phyloP scores from a whole-genome alignment of 2,888 invertebrate species.

The Euphydryas editha region DNA sequence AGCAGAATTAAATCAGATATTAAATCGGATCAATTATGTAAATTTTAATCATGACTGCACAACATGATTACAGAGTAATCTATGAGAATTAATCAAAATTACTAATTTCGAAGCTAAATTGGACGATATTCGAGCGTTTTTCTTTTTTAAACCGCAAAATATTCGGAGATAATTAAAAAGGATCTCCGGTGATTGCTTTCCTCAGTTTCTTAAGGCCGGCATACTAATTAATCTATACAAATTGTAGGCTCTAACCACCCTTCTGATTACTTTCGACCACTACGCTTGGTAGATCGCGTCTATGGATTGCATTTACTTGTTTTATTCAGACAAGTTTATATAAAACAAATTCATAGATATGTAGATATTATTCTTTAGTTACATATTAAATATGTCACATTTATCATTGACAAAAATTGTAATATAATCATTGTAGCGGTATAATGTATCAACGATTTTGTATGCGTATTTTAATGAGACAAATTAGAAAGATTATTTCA shows the following conservation, averaged over 20 bases:
- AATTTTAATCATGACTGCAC: constrained; percentile 3
- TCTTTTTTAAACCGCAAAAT: constrained; percentile 26
- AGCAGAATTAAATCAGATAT: no score
- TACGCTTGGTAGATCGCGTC: constrained; percentile 21
- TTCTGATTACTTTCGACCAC: constrained; percentile 66
- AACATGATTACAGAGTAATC: constrained; percentile 16
- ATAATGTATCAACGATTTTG: neutral
- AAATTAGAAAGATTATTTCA: neutral
- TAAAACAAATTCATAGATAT: neutral
- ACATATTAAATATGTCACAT: no score
- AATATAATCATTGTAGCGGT: no score
- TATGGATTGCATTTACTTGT: constrained; percentile 15
- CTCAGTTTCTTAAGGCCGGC: constrained; percentile 34
- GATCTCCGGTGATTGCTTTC: constrained; percentile 45
- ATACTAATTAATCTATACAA: constrained; percentile 71
- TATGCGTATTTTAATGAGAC: neutral
- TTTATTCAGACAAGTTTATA: constrained; percentile 25
- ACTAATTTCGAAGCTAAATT: constrained; percentile 22
- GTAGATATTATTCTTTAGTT: no score
- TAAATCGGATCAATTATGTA: neutral
- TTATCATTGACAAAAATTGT: no score
- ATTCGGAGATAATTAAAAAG: constrained; percentile 39
- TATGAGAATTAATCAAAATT: constrained; percentile 28
- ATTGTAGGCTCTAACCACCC: constrained; percentile 59
- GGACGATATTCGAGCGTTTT: constrained; percentile 3